phyloP scores from a whole-genome alignment of 2,113 vertebrate genomes.

The Pithys albifrons region DNA sequence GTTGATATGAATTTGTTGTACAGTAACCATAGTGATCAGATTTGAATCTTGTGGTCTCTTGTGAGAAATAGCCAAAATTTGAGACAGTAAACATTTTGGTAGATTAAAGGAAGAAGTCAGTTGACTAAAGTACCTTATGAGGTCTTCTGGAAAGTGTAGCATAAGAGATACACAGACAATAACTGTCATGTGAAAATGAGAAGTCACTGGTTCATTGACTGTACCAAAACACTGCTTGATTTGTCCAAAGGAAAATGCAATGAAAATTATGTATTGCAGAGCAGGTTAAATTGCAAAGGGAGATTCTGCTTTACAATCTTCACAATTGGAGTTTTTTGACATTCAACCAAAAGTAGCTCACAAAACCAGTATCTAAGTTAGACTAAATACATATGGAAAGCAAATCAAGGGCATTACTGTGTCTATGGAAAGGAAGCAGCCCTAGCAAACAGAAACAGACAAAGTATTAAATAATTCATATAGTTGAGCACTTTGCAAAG shows the following conservation, averaged over 20 bases:
- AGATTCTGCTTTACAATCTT: neutral
- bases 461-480: conserved; percentile 73
- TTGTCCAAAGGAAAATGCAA: neutral
- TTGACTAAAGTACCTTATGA: neutral
- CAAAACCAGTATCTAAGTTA: conserved; percentile 18
- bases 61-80: neutral
- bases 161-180: neutral
- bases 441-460: conserved; percentile 50
- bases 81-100: neutral
- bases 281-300: neutral
- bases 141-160: neutral
- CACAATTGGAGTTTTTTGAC: neutral
- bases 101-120: neutral
- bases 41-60: neutral
- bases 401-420: conserved; percentile 54
- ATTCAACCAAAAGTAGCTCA: neutral
- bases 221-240: neutral
- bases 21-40: neutral
- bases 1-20: neutral
- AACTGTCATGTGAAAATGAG: neutral
- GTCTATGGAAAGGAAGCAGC: neutral
- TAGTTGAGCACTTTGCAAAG: conserved; percentile 48
- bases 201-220: neutral
- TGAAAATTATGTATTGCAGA: neutral
- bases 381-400: conserved; percentile 32